phyloP scores from a whole-genome alignment of 92 coral and sea anemone genomes.

The Palythoa grandis region DNA sequence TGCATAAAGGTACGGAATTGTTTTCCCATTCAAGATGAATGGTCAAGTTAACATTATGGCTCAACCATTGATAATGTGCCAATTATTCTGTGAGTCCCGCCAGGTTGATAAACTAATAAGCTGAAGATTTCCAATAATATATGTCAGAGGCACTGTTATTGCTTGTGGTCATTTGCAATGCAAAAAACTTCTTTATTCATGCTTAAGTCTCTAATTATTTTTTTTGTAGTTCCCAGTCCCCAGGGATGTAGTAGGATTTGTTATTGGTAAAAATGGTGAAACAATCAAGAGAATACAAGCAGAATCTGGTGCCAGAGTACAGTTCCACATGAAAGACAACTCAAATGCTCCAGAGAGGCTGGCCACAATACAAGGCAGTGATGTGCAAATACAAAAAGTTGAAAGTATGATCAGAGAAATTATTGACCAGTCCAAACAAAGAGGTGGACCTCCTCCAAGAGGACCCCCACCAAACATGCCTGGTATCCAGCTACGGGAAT shows the following conservation, averaged over 20 bases:
- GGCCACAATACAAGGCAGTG: conserved; percentile 92
- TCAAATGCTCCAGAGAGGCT: conserved; percentile 80
- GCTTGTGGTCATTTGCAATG: neutral
- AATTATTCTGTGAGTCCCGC: too few species aligned
- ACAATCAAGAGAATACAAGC: conserved; percentile 96
- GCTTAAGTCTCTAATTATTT: neutral
- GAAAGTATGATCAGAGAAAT: conserved; percentile 76
- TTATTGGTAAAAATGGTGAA: conserved; percentile 95
- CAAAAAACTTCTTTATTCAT: neutral
- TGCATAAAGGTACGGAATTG: too few species aligned
- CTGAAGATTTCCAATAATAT: too few species aligned
- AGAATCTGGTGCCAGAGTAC: conserved; percentile 90
- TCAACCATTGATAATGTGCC: too few species aligned
- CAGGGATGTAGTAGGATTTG: conserved; percentile 94
- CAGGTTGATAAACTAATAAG: too few species aligned
- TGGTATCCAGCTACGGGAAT: conserved; percentile 80
- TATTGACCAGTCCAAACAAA: conserved; percentile 92
- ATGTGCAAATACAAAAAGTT: conserved; percentile 78
- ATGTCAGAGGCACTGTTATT: too few species aligned
- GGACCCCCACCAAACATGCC: conserved; percentile 98
- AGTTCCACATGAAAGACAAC: conserved; percentile 88
- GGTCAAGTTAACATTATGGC: too few species aligned
- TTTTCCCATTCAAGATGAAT: too few species aligned
- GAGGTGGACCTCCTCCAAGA: conserved; percentile 92
- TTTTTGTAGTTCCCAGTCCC: conserved; percentile 87